phyloP scores from a whole-genome alignment of 2,797 vertebrate genomes.

The Oryzias dopingdopingensis region DNA sequence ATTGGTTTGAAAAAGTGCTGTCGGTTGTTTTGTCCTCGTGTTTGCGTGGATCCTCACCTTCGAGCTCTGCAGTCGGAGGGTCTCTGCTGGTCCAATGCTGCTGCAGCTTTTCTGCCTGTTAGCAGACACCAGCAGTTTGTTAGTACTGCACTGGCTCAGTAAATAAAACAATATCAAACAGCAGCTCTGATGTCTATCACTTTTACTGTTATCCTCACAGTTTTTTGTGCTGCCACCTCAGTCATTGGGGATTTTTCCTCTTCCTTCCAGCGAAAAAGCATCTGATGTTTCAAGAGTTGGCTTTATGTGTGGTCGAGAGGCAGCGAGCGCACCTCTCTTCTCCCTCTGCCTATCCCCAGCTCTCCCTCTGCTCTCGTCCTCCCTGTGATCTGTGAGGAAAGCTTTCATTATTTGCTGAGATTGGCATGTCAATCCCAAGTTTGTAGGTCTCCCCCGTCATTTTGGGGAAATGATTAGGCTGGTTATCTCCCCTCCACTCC shows the following conservation, averaged over 20 bases:
- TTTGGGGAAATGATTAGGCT: slow-evolving; percentile 73
- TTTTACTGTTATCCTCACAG: background rate
- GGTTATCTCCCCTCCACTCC: slow-evolving; percentile 63
- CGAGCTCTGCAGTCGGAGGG: background rate
- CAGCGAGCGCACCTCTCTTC: slow-evolving; percentile 37
- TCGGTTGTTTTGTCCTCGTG: background rate
- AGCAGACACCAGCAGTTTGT: background rate
- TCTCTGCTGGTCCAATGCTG: background rate
- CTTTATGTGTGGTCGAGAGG: slow-evolving; percentile 19
- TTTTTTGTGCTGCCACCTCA: background rate
- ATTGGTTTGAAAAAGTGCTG: background rate
- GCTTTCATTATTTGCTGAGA: slow-evolving; percentile 81
- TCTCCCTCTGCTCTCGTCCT: slow-evolving; percentile 9
- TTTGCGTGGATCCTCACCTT: background rate
- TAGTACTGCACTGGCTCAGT: too few species aligned
- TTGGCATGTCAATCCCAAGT: slow-evolving; percentile 78
- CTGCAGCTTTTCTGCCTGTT: background rate
- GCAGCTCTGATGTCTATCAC: background rate
- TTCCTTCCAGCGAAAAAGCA: slow-evolving; percentile 5
- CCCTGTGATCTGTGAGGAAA: slow-evolving; percentile 65
- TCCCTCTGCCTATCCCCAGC: slow-evolving; percentile 37
- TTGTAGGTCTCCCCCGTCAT: slow-evolving; percentile 68
- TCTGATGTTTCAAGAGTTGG: slow-evolving; percentile 13
- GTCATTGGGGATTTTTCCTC: background rate
- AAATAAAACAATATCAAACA: background rate